Conservation (phyloP, 2,113 vertebrate species). For the Puffinus mauretanicus region DNA sequence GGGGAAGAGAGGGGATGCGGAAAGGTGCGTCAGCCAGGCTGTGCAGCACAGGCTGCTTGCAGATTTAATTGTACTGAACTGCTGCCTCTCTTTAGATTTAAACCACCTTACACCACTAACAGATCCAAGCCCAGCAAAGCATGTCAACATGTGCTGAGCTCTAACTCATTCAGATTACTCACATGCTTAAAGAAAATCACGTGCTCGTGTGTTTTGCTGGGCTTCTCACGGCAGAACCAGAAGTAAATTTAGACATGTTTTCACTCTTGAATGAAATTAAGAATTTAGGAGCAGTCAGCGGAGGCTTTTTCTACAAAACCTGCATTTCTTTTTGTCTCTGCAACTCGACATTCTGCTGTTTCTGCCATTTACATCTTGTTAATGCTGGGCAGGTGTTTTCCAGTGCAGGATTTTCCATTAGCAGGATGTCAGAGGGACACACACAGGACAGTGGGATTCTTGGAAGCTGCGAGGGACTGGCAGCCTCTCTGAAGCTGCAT, state of each 20-base stretch:
- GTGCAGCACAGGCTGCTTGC: not conserved
- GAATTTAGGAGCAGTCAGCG: slow-evolving; percentile 55
- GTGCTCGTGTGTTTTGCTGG: slow-evolving; percentile 5
- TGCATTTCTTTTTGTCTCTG: slow-evolving; percentile 60
- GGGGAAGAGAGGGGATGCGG: not conserved
- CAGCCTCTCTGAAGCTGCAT: slow-evolving; percentile 41
- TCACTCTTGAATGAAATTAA: slow-evolving; percentile 58
- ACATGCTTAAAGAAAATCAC: not conserved
- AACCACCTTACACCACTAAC: not conserved
- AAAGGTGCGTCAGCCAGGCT: not conserved
- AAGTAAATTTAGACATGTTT: slow-evolving; percentile 48
- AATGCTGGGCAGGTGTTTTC: slow-evolving; percentile 78
- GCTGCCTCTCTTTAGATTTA: slow-evolving; percentile 37
- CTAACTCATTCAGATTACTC: slow-evolving; percentile 32
- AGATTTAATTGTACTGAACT: slow-evolving; percentile 27
- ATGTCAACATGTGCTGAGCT: slow-evolving; percentile 10
- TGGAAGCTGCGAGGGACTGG: slow-evolving; percentile 60
- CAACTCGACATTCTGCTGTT: slow-evolving; percentile 66
- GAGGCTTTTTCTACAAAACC: slow-evolving; percentile 42
- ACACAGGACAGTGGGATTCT: slow-evolving; percentile 68
- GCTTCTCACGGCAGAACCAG: slow-evolving; percentile 15
- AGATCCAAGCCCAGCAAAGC: slow-evolving; percentile 44
- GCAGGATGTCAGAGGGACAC: slow-evolving; percentile 75
- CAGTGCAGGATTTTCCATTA: slow-evolving; percentile 73
- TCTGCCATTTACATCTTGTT: slow-evolving; percentile 74